Conservation (phyloP, 2,797 vertebrate species). For the Protosalanx chinensis region DNA sequence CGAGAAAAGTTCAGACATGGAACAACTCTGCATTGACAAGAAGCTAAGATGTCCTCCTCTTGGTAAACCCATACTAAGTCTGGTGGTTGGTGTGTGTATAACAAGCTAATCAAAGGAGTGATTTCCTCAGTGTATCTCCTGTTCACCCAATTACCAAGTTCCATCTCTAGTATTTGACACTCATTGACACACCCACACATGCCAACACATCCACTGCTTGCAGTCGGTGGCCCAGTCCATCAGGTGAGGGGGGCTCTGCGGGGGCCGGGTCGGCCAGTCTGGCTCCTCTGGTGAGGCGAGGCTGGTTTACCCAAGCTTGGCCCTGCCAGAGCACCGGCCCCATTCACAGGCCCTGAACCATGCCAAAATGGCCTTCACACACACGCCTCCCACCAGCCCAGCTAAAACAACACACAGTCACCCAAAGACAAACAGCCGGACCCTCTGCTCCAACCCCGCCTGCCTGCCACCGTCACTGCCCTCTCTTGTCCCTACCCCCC, state of each 20-base stretch:
- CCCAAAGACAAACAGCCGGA: constrained; percentile 68
- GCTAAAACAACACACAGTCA: constrained; percentile 69
- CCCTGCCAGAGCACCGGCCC: constrained; percentile 42
- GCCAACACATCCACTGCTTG: too few relatives aligned
- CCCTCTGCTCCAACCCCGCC: constrained; percentile 39
- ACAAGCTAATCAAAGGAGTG: not conserved
- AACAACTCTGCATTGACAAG: not conserved
- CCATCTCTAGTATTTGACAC: not conserved
- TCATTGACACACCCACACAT: not conserved
- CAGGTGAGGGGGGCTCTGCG: constrained; percentile 25
- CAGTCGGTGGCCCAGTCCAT: not conserved
- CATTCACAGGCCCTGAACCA: constrained; percentile 67
- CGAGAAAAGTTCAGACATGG: not conserved
- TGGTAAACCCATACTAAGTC: not conserved
- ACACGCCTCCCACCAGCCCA: constrained; percentile 61
- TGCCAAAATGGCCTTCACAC: constrained; percentile 64
- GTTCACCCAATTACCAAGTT: not conserved
- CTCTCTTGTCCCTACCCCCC: not conserved
- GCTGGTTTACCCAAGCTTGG: constrained; percentile 63
- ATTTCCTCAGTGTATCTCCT: not conserved
- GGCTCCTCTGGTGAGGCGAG: constrained; percentile 40
- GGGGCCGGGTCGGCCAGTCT: constrained; percentile 49
- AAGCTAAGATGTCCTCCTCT: not conserved
- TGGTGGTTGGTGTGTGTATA: not conserved
- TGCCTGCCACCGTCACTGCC: not conserved